Conservation (phyloP, 2,888 invertebrate genomes). For the Timema podura region DNA sequence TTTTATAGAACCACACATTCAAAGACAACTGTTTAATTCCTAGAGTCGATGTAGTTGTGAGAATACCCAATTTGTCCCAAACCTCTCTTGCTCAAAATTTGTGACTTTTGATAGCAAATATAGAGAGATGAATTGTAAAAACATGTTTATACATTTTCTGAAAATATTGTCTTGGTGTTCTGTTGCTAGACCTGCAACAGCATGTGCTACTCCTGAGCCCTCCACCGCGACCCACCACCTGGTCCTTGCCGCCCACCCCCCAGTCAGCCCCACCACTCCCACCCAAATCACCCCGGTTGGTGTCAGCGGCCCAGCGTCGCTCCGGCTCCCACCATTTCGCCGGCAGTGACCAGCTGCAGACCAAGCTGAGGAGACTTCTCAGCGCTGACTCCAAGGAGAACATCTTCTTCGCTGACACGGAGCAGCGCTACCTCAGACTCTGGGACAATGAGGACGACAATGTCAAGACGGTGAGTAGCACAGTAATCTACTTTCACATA, state of each 20-base stretch:
- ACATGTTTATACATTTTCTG: too few species aligned
- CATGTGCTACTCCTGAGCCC: conserved; percentile 24
- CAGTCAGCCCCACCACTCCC: conserved; percentile 29
- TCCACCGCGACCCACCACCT: conserved; percentile 25
- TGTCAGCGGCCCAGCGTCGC: conserved; percentile 33
- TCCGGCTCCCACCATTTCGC: conserved; percentile 37
- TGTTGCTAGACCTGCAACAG: conserved; percentile 24
- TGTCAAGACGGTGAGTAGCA: conserved; percentile 21
- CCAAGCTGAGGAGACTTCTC: conserved; percentile 69
- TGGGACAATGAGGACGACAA: conserved; percentile 28
- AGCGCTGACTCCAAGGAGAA: conserved; percentile 72
- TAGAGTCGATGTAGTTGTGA: too few species aligned
- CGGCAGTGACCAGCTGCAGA: conserved; percentile 65
- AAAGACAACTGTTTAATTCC: too few species aligned
- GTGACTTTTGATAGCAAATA: too few species aligned
- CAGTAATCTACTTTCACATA: too few species aligned
- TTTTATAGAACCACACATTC: too few species aligned
- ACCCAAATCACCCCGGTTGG: conserved; percentile 28
- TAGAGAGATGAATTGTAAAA: too few species aligned
- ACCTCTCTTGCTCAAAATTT: too few species aligned
- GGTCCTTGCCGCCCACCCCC: conserved; percentile 15
- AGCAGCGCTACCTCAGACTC: conserved; percentile 11
- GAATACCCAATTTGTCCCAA: too few species aligned
- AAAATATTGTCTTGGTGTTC: too few species aligned
- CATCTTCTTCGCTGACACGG: conserved; percentile 53